Evolutionary conservation across 2,113 vertebrate genomes (phyloP).

Genomic region (Ranitomeya imitator): DNA sequence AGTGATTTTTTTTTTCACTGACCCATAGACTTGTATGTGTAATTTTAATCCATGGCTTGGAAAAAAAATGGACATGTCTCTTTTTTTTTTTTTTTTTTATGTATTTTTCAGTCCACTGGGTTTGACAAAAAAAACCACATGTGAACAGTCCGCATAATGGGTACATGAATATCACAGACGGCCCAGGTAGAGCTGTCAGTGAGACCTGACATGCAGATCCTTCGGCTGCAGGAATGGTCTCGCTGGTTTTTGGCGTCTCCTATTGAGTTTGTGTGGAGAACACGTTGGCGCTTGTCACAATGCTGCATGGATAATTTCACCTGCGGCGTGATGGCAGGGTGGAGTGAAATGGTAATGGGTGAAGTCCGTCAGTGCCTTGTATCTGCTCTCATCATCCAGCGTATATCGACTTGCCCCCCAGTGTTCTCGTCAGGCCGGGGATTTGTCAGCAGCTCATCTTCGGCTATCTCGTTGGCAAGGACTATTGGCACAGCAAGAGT

Average conservation of each 20-base stretch:
- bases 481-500: not conserved
- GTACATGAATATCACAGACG: too few species aligned
- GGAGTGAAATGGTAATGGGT: not conserved
- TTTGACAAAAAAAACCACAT: too few species aligned
- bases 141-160: too few species aligned
- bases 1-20: too few species aligned
- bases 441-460: not conserved
- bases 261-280: not conserved
- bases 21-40: too few species aligned
- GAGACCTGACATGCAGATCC: not conserved
- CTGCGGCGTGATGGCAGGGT: not conserved
- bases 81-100: too few species aligned
- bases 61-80: too few species aligned
- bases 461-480: not conserved
- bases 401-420: not conserved
- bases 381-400: not conserved
- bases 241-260: not conserved
- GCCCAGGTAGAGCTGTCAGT: too few species aligned
- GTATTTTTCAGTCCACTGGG: too few species aligned
- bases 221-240: not conserved
- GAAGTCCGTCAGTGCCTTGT: not conserved
- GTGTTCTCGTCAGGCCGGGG: not conserved
- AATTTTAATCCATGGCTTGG: too few species aligned
- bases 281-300: not conserved
- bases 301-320: not conserved